Base-by-base conservation (phyloP, 2,113 vertebrate species). In the Phrynocephalus versicolor region DNA sequence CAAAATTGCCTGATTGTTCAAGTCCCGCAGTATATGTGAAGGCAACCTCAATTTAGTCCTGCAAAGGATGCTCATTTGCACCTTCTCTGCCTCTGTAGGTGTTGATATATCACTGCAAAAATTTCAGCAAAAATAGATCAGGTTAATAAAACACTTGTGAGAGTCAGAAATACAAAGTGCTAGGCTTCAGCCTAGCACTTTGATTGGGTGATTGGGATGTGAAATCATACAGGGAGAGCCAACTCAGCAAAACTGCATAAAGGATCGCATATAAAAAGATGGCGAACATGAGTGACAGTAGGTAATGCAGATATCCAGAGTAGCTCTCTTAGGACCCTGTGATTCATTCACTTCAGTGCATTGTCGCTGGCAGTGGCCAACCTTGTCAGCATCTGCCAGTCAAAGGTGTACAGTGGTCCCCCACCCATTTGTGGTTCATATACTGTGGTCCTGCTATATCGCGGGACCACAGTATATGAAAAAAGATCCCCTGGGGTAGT, bases 101-200 rank as follows among this genome's bases (percentile, higher is more conserved):
- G 88, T 70, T 37, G 85, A 84, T 84, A 81, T 73, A 82, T 27
- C 65, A 87, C 83, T 91, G 91, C 87, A 82, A 94, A 91, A 81
- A 88, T 87, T 90, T 88, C 88, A 88, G 69, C 85, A 92, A 92
- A 94, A 80, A 89, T 92, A 94, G 91, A 92, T 16, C 91, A 92
- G 70, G 88, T 83, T 92, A 92, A 93, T 91, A 85, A 92, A 92
- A 89, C 74, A 83, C 55, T 88, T 91, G 39, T n/a, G 88, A 82
- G 79, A 84, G 51, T 84, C 84, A 89, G 89, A 92, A 93, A 88
- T 27, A 37, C 58, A 82, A 90, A 91, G 64, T 87, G 6, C 1
- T 76, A 82, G 27, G 73, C 88, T 92, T 90, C 85, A 87, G 78
- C 81, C n/a, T 25, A 78, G 37, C 87, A 0, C 88, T 76, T 64